A percentile compares a stretch with the other conserved stretches of the same genome.
phyloP scores from a whole-genome alignment of 2,888 invertebrate genomes.

The Ennomos erosarius region DNA sequence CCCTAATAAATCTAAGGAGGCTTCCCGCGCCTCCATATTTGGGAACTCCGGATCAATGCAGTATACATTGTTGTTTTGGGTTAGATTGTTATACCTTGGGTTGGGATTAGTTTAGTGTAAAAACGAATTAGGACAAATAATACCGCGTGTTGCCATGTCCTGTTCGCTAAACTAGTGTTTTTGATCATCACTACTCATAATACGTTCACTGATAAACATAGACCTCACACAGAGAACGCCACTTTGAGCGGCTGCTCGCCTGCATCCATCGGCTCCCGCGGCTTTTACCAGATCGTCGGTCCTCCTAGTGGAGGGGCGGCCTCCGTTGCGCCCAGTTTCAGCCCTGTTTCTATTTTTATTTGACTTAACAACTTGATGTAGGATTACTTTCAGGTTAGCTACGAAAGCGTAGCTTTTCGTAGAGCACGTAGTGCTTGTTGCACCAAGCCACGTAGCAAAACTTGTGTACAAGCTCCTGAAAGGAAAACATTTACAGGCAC shows the following conservation, averaged over 20 bases:
- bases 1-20: slow-evolving; percentile 66
- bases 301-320: too few relatives aligned
- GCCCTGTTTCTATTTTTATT: too few relatives aligned
- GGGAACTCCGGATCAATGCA: slow-evolving; percentile 48
- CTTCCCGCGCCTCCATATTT: slow-evolving; percentile 58
- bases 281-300: too few relatives aligned
- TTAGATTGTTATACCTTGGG: slow-evolving; percentile 39
- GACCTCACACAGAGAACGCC: too few relatives aligned
- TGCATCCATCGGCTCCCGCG: too few relatives aligned
- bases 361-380: too few relatives aligned
- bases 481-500: slow-evolving; percentile 1
- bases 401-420: slow-evolving; percentile 28
- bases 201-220: too few relatives aligned
- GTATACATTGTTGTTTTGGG: slow-evolving; percentile 49
- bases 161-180: too few relatives aligned
- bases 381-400: not conserved
- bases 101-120: slow-evolving; percentile 15
- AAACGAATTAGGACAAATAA: not conserved
- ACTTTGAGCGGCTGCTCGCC: too few relatives aligned
- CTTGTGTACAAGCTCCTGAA: slow-evolving; percentile 12
- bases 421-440: slow-evolving; percentile 25
- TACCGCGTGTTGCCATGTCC: too few relatives aligned
- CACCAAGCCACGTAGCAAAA: slow-evolving; percentile 17
- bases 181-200: too few relatives aligned
- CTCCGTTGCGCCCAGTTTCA: too few relatives aligned